Evolutionary conservation across 64 coral and sea anemone species (phyloP), one percentile per base, ranked within the genome.

Genomic region (Montipora cactus): DNA sequence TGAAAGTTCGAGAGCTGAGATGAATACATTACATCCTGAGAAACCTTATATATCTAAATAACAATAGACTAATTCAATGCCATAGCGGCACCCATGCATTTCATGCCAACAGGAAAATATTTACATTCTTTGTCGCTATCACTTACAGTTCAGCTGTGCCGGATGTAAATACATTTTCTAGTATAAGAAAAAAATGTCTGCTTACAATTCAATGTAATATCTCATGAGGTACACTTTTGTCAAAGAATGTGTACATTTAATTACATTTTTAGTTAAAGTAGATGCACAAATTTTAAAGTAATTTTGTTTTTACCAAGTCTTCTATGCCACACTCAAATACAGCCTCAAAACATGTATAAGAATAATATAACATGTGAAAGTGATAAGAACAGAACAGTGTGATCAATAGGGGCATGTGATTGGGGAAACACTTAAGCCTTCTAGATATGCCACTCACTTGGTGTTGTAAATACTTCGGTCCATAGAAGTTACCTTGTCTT

Each of bases 401-500:
- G 9, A 23, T 75, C 73, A 75, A 75, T 11, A 75, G 8, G 10
- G 22, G 44, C 37, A 73, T 73, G 5, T 73, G 69, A 73, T 73
- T 73, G 19, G 19, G 19, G 5, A 73, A 25, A 73, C 19, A 20
- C 4, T 21, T 22, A 28, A 28, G 69, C 69, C 19, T 73, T 73
- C 19, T 75, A 75, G 21, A 44, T 44, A 75, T 75, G 73, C 69
- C 14, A 72, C 85, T 74, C 53, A 88, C 85, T 88, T 88, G 5
- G 85, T 88, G 20, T 88, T 88, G 73, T 88, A 88, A 16, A 75
- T 28, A 75, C 15, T 74, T 6, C 49, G 14, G 16, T 88, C 85
- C 68, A 51, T 46, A 21, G 45, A 51, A 49, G 69, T 75, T 28
- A 88, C 9, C 16, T 5, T 11, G 23, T 88, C 68, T 73, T 88